Conservation (phyloP, 2,888 invertebrate genomes). For the Stictocephala bisonia region DNA sequence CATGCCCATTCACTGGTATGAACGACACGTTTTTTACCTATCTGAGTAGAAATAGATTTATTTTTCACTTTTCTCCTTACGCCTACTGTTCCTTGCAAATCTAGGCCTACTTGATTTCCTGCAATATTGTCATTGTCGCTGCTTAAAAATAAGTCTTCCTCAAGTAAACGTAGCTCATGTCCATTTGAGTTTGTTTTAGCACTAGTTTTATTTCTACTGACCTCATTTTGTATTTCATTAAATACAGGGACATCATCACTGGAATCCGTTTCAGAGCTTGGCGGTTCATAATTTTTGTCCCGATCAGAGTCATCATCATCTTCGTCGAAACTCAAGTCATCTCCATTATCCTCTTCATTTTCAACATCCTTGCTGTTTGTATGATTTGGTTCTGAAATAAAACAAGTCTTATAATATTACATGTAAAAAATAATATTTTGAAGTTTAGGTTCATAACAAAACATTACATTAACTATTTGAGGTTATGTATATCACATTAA, state of each 20-base stretch:
- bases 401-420: neutral
- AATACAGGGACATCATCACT: neutral
- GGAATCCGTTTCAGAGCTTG: neutral
- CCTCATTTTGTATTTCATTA: slow-evolving; percentile 1
- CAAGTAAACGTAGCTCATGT: no score
- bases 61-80: slow-evolving; percentile 18
- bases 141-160: no score
- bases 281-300: neutral
- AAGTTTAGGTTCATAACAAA: neutral
- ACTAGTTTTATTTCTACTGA: neutral
- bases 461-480: no score
- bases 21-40: slow-evolving; percentile 24
- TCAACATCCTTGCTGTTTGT: slow-evolving; percentile 19
- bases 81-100: no score
- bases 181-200: slow-evolving; percentile 13
- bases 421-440: neutral
- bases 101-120: no score
- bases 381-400: neutral
- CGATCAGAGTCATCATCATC: neutral
- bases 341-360: slow-evolving; percentile 30
- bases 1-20: slow-evolving; percentile 34
- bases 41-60: neutral
- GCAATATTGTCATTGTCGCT: no score
- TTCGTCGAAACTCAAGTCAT: slow-evolving; percentile 18
- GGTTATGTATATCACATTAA: no score